phyloP scores from a whole-genome alignment of 1,140 invertebrate genomes.

The Conopomorpha cramerella region DNA sequence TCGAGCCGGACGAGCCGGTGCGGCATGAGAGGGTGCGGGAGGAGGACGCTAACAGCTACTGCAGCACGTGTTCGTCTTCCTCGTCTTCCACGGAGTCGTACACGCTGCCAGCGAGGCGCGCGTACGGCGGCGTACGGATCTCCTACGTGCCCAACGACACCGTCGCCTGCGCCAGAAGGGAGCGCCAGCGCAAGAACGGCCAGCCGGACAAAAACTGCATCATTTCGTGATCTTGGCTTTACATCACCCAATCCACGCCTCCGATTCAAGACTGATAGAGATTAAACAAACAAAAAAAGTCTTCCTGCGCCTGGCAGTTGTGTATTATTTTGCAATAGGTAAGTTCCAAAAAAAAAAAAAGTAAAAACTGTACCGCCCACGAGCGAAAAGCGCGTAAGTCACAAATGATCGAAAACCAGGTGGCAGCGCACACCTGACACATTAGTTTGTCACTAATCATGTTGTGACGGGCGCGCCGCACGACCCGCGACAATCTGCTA shows the following conservation, averaged over 20 bases:
- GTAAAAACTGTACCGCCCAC: neutral
- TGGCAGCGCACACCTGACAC: conserved; percentile 1
- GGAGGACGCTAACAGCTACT: conserved; percentile 78
- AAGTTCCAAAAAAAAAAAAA: conserved; percentile 22
- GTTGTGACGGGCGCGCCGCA: conserved; percentile 17
- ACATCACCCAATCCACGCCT: conserved; percentile 40
- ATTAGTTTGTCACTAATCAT: conserved; percentile 11
- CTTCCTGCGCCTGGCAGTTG: no score
- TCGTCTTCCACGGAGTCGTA: conserved; percentile 85
- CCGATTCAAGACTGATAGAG: conserved; percentile 56
- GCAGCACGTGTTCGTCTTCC: conserved; percentile 86
- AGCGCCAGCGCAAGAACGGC: conserved; percentile 59
- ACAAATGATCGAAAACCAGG: conserved; percentile 12
- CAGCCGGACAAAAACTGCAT: conserved; percentile 71
- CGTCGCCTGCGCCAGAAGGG: conserved; percentile 74
- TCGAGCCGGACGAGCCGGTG: conserved; percentile 59
- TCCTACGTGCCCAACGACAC: conserved; percentile 90
- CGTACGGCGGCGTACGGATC: conserved; percentile 84
- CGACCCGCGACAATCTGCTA: conserved; percentile 3
- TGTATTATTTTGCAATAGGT: conserved; percentile 36
- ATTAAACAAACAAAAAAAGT: no score
- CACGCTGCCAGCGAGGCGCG: conserved; percentile 75
- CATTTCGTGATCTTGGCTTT: conserved; percentile 66
- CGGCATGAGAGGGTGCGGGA: conserved; percentile 35
- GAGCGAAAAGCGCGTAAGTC: conserved; percentile 10